Conservation (phyloP, 2,113 vertebrate genomes). For the Anser cygnoides region DNA sequence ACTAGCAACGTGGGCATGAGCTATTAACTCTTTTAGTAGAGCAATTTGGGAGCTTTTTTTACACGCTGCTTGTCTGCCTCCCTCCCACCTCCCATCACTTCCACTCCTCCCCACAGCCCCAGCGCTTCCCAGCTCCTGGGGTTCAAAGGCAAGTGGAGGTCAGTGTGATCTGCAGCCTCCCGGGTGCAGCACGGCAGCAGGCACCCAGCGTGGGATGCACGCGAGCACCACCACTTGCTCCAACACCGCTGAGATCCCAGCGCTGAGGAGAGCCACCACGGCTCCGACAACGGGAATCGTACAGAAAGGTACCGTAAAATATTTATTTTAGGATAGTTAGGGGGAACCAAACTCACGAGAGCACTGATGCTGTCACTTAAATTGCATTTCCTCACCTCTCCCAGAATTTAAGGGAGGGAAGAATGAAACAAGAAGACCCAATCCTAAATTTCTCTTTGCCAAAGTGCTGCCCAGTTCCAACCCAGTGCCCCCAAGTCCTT, state of each 20-base stretch:
- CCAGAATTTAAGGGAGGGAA: too few species aligned
- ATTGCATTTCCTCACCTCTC: too few species aligned
- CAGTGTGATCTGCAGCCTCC: accelerated
- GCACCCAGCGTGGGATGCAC: accelerated
- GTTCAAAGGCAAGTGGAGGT: neutral
- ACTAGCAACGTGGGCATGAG: neutral
- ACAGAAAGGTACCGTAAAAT: neutral
- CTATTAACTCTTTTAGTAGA: neutral
- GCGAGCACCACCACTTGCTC: neutral
- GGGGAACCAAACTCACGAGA: too few species aligned
- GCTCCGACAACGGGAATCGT: accelerated
- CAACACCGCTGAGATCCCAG: accelerated
- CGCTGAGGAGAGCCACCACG: accelerated
- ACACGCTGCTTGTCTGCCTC: neutral
- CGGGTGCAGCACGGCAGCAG: neutral
- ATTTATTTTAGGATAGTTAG: too few species aligned
- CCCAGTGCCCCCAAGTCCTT: too few species aligned
- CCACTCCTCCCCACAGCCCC: neutral
- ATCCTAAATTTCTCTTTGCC: too few species aligned
- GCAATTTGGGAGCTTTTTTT: neutral
- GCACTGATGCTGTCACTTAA: too few species aligned
- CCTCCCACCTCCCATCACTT: neutral
- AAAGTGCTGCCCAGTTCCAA: too few species aligned
- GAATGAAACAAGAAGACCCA: too few species aligned
- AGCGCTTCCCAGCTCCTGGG: neutral